phyloP scores from a whole-genome alignment of 1,140 invertebrate genomes.

The Dinoponera quadriceps region DNA sequence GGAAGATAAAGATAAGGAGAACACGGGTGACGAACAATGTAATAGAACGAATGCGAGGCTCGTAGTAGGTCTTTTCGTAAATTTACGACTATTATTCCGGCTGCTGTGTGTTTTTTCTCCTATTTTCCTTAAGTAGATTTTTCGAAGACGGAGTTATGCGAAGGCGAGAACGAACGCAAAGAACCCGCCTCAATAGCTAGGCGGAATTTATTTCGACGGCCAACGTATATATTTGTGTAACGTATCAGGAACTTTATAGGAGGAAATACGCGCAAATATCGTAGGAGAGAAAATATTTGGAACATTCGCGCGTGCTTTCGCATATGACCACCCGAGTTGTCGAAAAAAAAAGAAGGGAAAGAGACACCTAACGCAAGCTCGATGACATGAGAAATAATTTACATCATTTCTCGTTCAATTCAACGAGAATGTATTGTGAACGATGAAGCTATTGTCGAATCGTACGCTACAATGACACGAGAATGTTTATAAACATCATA shows the following conservation, averaged over 20 bases:
- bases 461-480: too few species aligned
- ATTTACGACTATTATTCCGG: constrained; percentile 35
- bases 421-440: background rate
- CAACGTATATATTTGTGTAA: constrained; percentile 18
- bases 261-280: background rate
- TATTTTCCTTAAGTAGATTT: constrained; percentile 17
- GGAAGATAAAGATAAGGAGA: constrained; percentile 53
- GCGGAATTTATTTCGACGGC: constrained; percentile 1
- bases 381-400: background rate
- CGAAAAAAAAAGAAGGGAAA: background rate
- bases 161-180: background rate
- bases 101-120: background rate
- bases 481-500: too few species aligned
- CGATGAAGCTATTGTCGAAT: background rate
- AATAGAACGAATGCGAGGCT: constrained; percentile 8
- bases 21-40: constrained; percentile 46
- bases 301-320: background rate
- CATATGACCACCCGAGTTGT: background rate
- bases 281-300: background rate
- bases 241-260: constrained; percentile 5
- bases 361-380: background rate
- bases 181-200: background rate
- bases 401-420: background rate
- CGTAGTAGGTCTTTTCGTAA: constrained; percentile 25
- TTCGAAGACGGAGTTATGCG: background rate